Base-by-base conservation (phyloP, 2,113 vertebrate species). In the Leuciscus idus region DNA sequence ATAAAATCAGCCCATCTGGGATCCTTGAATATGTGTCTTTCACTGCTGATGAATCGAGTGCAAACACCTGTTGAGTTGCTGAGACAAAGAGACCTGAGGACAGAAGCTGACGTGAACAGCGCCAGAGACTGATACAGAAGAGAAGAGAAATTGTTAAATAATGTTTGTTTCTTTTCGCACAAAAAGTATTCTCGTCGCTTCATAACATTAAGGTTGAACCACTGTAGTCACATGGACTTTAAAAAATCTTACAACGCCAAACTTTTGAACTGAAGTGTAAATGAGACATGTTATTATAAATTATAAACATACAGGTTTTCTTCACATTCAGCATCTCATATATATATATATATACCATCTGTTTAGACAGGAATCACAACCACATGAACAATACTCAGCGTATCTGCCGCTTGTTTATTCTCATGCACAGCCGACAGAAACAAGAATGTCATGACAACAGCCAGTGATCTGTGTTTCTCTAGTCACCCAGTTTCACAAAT, bases 1-100 rank as follows among this genome's bases (percentile, higher is more conserved):
- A 90, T 94, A 93, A 92, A 94, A 90, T 94, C 93, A 92, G 93
- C 92, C 94, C 85, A 89, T 89, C 86, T 90, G 90, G 84, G 88
- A 84, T 83, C 66, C 82, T 83, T 85, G 87, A 87, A 88, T 73
- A 36, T 72, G 81, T 83, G 64, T 82, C 55, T 57, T 82, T 88
- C 83, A 81, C 81, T 88, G 81, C 83, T 80, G 83, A 79, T 74
- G 77, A 86, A 85, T 85, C 72, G 84, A 85, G 64, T 52, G 59
- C 3, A 36, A 81, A 85, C 43, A 57, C 62, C n/a, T 50, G 73
- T 61, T 68, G 43, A 68, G 52, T 78, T 66, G 48, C 59, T 68
- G 68, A 77, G 79, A 86, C 55, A 76, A 17, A 83, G 84, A 80
- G 62, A 84, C 28, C 59, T 9, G 4, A 83, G 21, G 66, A 83